These are phyloP conservation scores for Ptilorrhoa leucosticta DNA, from an alignment of 2,113 vertebrate species.

Conservation along the genomic window DNA sequence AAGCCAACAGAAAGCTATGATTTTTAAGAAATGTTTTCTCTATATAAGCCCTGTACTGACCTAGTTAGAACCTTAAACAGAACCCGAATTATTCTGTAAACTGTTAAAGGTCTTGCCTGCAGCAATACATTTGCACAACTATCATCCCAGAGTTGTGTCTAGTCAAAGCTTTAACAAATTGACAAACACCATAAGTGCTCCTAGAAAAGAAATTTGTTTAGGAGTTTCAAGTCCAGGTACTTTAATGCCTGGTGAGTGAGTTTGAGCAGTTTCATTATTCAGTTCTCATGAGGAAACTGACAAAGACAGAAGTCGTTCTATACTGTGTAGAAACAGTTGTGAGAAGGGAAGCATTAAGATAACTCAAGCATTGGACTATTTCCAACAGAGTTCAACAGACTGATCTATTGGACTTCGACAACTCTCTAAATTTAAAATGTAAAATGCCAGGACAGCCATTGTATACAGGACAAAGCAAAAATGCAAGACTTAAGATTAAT, in stretches of 20 bases:
- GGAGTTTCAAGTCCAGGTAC: slow-evolving; percentile 1
- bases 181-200: slow-evolving; percentile 3
- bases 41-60: background rate
- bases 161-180: background rate
- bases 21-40: background rate
- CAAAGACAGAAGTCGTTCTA: background rate
- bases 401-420: background rate
- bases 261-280: background rate
- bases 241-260: background rate
- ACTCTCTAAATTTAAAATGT: background rate
- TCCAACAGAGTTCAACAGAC: background rate
- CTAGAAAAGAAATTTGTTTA: slow-evolving; percentile 31
- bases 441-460: background rate
- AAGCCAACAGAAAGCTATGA: background rate
- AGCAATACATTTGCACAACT: background rate
- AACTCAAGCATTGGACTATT: background rate
- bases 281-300: background rate
- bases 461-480: background rate
- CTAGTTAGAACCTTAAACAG: slow-evolving; percentile 25
- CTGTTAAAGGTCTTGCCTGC: slow-evolving; percentile 27
- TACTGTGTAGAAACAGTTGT: background rate
- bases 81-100: slow-evolving; percentile 26
- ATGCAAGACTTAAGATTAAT: background rate
- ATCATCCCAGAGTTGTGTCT: background rate
- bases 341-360: background rate